Base-by-base conservation (phyloP, 2,113 vertebrate genomes). In the Onychostoma macrolepis region DNA sequence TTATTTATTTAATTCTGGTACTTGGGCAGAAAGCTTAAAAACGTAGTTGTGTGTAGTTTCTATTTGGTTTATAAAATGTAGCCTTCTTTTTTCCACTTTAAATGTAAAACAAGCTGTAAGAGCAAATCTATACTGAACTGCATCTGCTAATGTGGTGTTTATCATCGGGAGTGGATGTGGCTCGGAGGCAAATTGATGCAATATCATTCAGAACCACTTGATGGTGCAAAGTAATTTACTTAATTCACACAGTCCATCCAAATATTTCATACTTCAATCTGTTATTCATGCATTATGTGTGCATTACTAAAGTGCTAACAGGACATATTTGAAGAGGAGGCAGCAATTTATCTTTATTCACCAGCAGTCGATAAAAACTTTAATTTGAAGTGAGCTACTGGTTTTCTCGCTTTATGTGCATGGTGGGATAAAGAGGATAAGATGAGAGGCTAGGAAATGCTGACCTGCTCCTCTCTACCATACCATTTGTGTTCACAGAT, bases 401-500 rank as follows among this genome's bases (percentile, higher is more conserved):
- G 41, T 45, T 76, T 13, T 26, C 12, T 15, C 1, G 41, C 24
- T 76, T 45, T 26, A 75, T 43, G 41, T 28, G 41, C 11, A 17
- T 45, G 41, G 4, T 9, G 24, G 36, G 41, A 75, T 45, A 3
- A 45, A 45, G 69, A 41, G 36, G 38, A 41, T 24, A 72, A 41
- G 36, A 74, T 24, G 10, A 76, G 63, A 43, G 45, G 11, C 26
- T 87, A 74, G 63, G 86, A 92, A 87, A 90, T 85, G 41, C 67
- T 88, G 89, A 91, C 86, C 84, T 69, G 77, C 67, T 38, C 1
- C 4, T 72, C 15, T 36, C 67, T 69, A 0, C 65, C 2, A 1
- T 61, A 10, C 24, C 24, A n/a, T 61, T n/a, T 61, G 56, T n/a
- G 56, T 24, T 61, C 24, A n/a, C 24, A 61, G 56, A 61, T 61